Evolutionary conservation across 2,797 vertebrate species (phyloP).

Genomic region (Caiman crocodilus): DNA sequence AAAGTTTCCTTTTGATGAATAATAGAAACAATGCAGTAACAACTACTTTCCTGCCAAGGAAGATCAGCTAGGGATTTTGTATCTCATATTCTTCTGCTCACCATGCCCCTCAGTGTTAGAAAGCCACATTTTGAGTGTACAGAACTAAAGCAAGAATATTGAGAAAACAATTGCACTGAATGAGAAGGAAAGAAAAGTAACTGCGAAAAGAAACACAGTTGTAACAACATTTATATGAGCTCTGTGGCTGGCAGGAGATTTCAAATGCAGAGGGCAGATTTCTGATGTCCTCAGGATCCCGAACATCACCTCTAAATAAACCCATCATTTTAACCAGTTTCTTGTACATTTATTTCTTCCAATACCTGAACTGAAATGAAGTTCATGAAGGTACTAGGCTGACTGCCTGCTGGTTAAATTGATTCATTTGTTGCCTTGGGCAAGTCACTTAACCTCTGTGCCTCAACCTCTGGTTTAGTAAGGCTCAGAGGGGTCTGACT

Average conservation of each 20-base stretch:
- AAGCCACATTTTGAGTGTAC: constrained; percentile 29
- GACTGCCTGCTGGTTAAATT: constrained; percentile 19
- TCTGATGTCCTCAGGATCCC: not conserved
- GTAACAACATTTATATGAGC: constrained; percentile 5
- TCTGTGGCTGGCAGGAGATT: constrained; percentile 43
- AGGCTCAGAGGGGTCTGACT: not conserved
- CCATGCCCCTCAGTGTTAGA: constrained; percentile 52
- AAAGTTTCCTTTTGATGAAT: constrained; percentile 76
- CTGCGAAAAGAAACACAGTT: constrained; percentile 38
- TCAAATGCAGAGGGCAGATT: constrained; percentile 11
- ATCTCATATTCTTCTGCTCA: constrained; percentile 57
- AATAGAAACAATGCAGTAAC: constrained; percentile 74
- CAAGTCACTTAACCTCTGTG: not conserved
- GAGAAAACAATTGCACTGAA: constrained; percentile 17
- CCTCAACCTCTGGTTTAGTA: not conserved
- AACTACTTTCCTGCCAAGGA: constrained; percentile 63
- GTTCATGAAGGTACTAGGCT: constrained; percentile 5
- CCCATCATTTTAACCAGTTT: not conserved
- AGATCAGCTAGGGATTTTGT: constrained; percentile 62
- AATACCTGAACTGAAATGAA: constrained; percentile 45
- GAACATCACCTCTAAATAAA: constrained; percentile 31
- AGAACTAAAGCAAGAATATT: constrained; percentile 45
- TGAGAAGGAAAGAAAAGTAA: constrained; percentile 17
- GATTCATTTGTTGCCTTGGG: not conserved
- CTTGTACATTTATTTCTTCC: constrained; percentile 33